Evolutionary conservation across 2,797 vertebrate genomes (phyloP).

Genomic region (Pelodytes ibericus): DNA sequence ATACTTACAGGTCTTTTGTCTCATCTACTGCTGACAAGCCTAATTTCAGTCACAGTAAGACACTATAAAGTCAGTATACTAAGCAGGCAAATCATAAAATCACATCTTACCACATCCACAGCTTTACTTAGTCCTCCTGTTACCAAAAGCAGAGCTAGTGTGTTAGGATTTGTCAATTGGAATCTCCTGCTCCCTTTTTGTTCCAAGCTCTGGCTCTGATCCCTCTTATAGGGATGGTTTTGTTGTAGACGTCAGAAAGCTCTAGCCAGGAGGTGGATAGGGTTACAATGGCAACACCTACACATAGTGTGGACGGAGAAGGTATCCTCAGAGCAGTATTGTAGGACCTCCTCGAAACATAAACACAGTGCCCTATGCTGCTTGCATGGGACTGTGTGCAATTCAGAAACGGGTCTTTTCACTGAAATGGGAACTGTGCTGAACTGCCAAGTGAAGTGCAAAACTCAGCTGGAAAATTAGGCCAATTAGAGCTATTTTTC

Average conservation of each 20-base stretch:
- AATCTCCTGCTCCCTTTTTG: constrained; percentile 26
- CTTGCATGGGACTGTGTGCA: too few relatives aligned
- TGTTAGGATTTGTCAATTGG: constrained; percentile 15
- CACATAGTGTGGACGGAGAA: background rate
- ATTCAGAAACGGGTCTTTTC: too few relatives aligned
- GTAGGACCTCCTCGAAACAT: constrained; percentile 21
- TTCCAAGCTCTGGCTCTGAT: constrained; percentile 37
- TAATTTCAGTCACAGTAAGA: too few relatives aligned
- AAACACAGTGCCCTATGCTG: background rate
- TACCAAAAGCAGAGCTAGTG: constrained; percentile 8
- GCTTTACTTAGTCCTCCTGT: background rate
- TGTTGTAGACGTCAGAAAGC: constrained; percentile 45
- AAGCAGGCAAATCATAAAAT: too few relatives aligned
- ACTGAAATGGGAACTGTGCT: too few relatives aligned
- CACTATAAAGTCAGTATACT: too few relatives aligned
- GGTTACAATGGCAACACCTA: constrained; percentile 44
- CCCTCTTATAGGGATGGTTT: constrained; percentile 49
- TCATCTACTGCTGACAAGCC: too few relatives aligned
- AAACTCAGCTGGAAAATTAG: too few relatives aligned
- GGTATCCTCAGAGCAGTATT: constrained; percentile 1
- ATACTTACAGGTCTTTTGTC: too few relatives aligned
- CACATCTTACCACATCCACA: constrained; percentile 42
- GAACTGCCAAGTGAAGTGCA: too few relatives aligned
- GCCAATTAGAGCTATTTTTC: too few relatives aligned
- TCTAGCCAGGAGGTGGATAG: constrained; percentile 45